Evolutionary conservation across 2,113 vertebrate genomes (phyloP).

Genomic region (Gobius niger): DNA sequence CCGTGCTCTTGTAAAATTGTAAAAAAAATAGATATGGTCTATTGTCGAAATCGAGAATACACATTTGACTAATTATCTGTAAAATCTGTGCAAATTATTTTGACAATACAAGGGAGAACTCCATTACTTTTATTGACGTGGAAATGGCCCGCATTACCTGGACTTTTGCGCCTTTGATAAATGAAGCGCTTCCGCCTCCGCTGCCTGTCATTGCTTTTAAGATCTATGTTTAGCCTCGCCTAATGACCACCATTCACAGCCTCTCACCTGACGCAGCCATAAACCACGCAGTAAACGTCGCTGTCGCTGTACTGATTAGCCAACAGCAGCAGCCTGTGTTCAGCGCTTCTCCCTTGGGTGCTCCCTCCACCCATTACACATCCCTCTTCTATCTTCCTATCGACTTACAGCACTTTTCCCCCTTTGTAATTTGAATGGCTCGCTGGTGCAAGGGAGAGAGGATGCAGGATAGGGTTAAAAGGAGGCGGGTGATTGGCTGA

Average conservation of each 20-base stretch:
- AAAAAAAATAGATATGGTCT: no score
- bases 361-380: slow-evolving; percentile 11
- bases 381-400: slow-evolving; percentile 30
- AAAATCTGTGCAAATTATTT: no score
- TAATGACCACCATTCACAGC: slow-evolving; percentile 25
- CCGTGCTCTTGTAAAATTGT: no score
- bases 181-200: background rate
- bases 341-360: slow-evolving; percentile 39
- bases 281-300: slow-evolving; percentile 55
- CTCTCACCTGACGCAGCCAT: slow-evolving; percentile 59
- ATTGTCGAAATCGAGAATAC: no score
- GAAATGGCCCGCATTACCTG: background rate
- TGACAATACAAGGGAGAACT: no score
- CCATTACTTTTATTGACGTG: no score
- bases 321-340: slow-evolving; percentile 62
- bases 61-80: no score
- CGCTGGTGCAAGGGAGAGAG: background rate
- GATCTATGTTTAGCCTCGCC: slow-evolving; percentile 2
- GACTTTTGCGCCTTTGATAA: background rate
- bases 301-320: slow-evolving; percentile 44
- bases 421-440: background rate
- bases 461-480: background rate
- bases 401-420: slow-evolving; percentile 28
- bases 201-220: background rate
- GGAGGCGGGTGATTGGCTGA: background rate